Evolutionary conservation across 2,888 invertebrate species (phyloP).

Genomic region (Phlogophora meticulosa): DNA sequence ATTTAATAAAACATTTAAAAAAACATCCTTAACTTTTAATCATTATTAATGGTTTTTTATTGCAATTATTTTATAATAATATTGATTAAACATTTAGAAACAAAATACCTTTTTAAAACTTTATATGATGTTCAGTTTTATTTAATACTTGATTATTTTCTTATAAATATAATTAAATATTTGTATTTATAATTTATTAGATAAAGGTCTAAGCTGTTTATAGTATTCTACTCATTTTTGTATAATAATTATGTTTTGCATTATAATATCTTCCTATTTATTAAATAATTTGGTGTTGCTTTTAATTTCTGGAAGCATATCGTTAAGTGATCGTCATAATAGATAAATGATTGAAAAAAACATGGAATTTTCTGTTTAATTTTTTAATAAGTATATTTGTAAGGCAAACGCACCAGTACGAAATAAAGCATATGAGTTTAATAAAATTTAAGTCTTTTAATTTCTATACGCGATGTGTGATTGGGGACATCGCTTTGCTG

Average conservation of each 20-base stretch:
- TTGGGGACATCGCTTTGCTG: no score
- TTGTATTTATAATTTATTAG: constrained; percentile 46
- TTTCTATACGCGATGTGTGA: neutral
- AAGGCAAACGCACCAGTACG: constrained; percentile 91
- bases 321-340: constrained; percentile 85
- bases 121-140: neutral
- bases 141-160: neutral
- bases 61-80: neutral
- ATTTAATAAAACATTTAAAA: constrained; percentile 41
- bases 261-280: constrained; percentile 74
- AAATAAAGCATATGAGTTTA: constrained; percentile 91
- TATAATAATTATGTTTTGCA: constrained; percentile 62
- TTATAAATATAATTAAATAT: constrained; percentile 13
- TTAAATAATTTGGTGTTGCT: constrained; percentile 75
- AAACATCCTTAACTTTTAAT: neutral
- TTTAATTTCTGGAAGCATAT: constrained; percentile 84
- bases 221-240: constrained; percentile 65
- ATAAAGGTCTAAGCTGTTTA: constrained; percentile 66
- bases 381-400: constrained; percentile 88
- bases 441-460: constrained; percentile 68
- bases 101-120: neutral
- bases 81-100: neutral
- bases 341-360: constrained; percentile 76
- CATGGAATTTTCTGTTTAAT: constrained; percentile 76
- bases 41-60: neutral